Evolutionary conservation across 2,113 vertebrate species (phyloP).

Genomic region (Oenanthe oenanthe): DNA sequence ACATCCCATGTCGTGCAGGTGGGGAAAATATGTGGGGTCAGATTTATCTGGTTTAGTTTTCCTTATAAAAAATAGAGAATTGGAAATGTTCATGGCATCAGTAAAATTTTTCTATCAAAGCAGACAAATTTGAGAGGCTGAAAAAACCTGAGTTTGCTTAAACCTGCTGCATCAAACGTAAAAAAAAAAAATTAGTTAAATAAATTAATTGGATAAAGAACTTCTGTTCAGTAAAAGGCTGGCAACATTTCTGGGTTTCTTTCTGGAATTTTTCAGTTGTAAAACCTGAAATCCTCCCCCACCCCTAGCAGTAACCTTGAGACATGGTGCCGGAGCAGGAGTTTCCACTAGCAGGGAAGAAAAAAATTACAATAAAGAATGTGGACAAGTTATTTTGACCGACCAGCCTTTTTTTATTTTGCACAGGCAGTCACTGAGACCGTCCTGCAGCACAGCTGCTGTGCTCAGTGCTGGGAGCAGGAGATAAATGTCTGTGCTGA

Average conservation of each 20-base stretch:
- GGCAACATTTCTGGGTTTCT: background rate
- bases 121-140: background rate
- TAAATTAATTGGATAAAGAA: background rate
- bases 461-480: background rate
- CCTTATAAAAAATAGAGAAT: background rate
- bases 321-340: background rate
- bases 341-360: background rate
- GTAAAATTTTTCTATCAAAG: background rate
- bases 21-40: background rate
- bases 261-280: constrained; percentile 38
- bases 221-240: background rate
- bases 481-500: background rate
- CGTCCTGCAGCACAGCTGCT: accelerated
- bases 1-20: background rate
- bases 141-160: background rate
- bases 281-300: constrained; percentile 46
- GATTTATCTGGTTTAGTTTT: background rate
- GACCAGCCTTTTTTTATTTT: background rate
- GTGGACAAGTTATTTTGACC: background rate
- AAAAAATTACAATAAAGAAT: background rate
- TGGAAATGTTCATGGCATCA: accelerated
- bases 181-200: background rate
- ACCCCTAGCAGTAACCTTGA: background rate
- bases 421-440: accelerated
- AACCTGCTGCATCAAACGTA: background rate